Conservation (phyloP, 2,888 invertebrate genomes). For the Protophormia terraenovae region DNA sequence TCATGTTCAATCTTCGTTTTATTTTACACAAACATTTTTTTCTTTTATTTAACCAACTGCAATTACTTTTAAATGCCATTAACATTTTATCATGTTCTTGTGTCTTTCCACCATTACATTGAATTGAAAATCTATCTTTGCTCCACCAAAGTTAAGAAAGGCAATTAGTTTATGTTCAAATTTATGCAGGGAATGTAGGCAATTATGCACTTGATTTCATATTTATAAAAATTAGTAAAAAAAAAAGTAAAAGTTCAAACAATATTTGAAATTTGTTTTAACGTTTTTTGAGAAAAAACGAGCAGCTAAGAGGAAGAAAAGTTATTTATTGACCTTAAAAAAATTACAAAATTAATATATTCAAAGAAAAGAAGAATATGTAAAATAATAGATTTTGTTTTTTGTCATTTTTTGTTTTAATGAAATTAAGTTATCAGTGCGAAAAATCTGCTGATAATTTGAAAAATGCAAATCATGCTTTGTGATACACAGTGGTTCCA, state of each 20-base stretch:
- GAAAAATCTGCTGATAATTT: too few species aligned
- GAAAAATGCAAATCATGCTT: too few species aligned
- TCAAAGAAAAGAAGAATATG: not conserved
- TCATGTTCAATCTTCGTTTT: slow-evolving; percentile 12
- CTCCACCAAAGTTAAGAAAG: not conserved
- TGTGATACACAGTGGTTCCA: too few species aligned
- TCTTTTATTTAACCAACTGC: not conserved
- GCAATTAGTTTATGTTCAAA: slow-evolving; percentile 24
- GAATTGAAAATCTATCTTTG: not conserved
- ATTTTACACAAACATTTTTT: slow-evolving; percentile 14
- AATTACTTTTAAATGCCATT: slow-evolving; percentile 6
- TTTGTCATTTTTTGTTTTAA: too few species aligned
- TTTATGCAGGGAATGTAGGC: slow-evolving; percentile 17
- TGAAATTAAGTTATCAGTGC: too few species aligned
- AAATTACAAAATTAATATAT: not conserved
- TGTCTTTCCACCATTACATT: not conserved
- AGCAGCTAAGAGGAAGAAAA: not conserved
- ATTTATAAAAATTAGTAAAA: not conserved
- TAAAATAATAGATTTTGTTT: not conserved
- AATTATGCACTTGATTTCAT: slow-evolving; percentile 47
- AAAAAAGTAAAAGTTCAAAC: not conserved
- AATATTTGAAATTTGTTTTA: not conserved
- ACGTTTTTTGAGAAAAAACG: not conserved
- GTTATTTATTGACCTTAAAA: not conserved
- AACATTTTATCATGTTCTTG: not conserved